Percentiles rank a stretch among this genome's conserved stretches.
These are phyloP conservation scores for Gallirallus australis DNA, from an alignment of 2,797 vertebrate species.

Conservation along the genomic window DNA sequence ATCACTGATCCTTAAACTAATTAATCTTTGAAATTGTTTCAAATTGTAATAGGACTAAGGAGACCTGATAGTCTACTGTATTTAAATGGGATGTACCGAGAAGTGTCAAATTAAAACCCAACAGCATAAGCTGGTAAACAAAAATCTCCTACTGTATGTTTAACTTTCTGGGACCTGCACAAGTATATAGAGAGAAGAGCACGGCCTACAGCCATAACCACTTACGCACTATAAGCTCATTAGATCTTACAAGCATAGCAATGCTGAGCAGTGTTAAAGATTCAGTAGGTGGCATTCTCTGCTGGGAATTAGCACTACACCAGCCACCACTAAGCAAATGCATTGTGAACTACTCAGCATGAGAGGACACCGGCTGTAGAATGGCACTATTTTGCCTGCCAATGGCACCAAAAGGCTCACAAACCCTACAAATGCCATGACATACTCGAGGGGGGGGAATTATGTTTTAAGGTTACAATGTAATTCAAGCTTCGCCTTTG, in stretches of 20 bases:
- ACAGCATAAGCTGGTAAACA: not conserved
- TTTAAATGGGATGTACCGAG: not conserved
- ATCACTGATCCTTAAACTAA: not conserved
- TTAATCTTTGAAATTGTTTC: conserved; percentile 16
- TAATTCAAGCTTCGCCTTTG: not conserved
- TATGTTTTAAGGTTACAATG: not conserved
- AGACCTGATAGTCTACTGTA: not conserved
- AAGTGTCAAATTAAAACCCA: conserved; percentile 5
- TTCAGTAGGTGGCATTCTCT: not conserved
- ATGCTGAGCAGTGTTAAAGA: not conserved
- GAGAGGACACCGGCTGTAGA: not conserved
- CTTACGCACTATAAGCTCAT: not conserved
- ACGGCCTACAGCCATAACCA: not conserved
- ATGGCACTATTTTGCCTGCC: not conserved
- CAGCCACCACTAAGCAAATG: not conserved
- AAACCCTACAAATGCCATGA: not conserved
- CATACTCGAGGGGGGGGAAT: not conserved
- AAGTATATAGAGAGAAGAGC: not conserved
- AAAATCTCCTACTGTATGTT: not conserved
- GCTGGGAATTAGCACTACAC: not conserved
- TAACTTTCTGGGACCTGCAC: not conserved
- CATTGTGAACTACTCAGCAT: rapidly evolving
- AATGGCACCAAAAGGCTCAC: not conserved
- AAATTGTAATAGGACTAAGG: not conserved
- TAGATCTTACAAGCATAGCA: not conserved